Evolutionary conservation across 2,797 vertebrate genomes (phyloP), one percentile per base, ranked within the genome.

Genomic region (Sternotherus odoratus): DNA sequence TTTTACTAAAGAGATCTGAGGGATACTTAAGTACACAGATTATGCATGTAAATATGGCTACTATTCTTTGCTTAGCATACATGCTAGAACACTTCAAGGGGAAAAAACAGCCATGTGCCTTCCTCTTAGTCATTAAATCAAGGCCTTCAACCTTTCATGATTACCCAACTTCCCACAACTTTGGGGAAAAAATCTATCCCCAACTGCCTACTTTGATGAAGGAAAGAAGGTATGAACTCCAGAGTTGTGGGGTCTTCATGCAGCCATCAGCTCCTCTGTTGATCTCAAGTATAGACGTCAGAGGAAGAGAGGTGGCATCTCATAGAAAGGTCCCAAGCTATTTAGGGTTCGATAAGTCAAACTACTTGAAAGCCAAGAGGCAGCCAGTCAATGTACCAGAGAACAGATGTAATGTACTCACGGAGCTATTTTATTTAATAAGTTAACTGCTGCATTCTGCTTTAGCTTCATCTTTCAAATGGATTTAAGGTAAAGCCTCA

Each of bases 301-400:
- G 4, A 63, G 5, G 0, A 8, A 49, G 53, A 79, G 4, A 0
- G 0, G 36, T 82, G 79, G 0, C 77, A 7, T 0, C 7, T 23
- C 1, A 1, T 92, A 36, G 17, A 8, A 85, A 86, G 48, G 3
- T 30, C 63, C 54, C 28, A 63, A 5, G 5, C 4, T 50, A 0
- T 79, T 60, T 77, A 46, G 26, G 91, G 16, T 4, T 57, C 21
- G 28, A 30, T 6, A 43, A 46, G 13, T 78, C 12, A 39, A 56
- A 78, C 26, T 5, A 57, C 17, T 0, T 12, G 12, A 9, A 66
- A 82, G 49, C 77, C 28, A 33, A 2, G 66, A 60, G 13, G 56
- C 13, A 30, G 30, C 12, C 28, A 15, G 13, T 60, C 12, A 13
- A 60, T 60, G 3, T 15, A 60, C 21, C 19, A 9, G 12, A 54